These are phyloP conservation scores for Myiotriccus ornatus DNA, from an alignment of 2,797 vertebrate species.

Conservation along the genomic window DNA sequence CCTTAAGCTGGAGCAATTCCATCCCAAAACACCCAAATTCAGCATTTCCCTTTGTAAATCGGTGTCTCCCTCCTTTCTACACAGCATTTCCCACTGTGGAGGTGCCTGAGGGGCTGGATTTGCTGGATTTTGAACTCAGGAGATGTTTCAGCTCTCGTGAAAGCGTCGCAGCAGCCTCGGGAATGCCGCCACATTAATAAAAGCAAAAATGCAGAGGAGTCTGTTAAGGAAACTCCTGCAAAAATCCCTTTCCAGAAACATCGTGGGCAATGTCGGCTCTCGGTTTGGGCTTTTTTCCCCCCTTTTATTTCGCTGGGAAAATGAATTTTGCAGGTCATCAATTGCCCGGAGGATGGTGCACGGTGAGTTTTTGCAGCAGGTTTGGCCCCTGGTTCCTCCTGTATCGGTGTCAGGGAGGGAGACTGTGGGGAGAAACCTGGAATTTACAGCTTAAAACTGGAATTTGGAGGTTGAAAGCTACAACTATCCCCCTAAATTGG, in stretches of 20 bases:
- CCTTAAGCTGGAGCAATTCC: not conserved
- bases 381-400: not conserved
- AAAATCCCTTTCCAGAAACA: slow-evolving; percentile 25
- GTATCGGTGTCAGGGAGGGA: not conserved
- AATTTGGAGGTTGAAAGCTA: not conserved
- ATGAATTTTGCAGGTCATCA: not conserved
- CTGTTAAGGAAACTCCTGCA: slow-evolving; percentile 64
- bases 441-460: not conserved
- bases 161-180: slow-evolving; percentile 27
- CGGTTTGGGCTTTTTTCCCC: not conserved
- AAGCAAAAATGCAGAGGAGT: slow-evolving; percentile 70
- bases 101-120: not conserved
- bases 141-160: not conserved
- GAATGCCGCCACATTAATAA: slow-evolving; percentile 74
- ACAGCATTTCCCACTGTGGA: not conserved
- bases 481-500: not conserved
- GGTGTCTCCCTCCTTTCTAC: not conserved
- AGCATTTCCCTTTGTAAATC: not conserved
- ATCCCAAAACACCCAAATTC: not conserved
- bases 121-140: not conserved
- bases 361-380: not conserved
- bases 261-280: not conserved
- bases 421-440: not conserved
- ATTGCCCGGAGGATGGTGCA: not conserved
- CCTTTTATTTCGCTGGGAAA: not conserved